Evolutionary conservation across 2,797 vertebrate genomes (phyloP), one percentile per base, ranked within the genome.

Genomic region (Naso thynnoides): DNA sequence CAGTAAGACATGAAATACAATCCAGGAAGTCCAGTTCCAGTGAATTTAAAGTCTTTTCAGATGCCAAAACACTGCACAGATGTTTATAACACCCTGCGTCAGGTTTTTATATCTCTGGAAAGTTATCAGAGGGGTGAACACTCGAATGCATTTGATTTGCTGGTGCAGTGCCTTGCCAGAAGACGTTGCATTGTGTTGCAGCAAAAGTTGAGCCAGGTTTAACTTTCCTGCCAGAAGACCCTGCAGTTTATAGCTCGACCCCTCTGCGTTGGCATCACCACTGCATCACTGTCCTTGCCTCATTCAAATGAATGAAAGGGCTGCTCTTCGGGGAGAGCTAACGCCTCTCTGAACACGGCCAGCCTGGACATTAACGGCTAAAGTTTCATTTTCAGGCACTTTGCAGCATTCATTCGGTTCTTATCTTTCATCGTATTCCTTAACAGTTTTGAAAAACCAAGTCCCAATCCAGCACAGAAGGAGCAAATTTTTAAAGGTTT

Each of bases 381-480:
- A 50, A 47, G 64, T 72, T 49, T 79, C 27, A 31, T 60, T 54
- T 67, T 26, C 0, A 39, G 44, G 24, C 19, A 11, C 41, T 60
- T 77, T 75, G 53, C 52, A 52, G 15, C 27, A 21, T 21, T 79
- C 24, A 44, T 19, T 41, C 1, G 0, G 44, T 70, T 39, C 55
- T 73, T 8, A 53, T 39, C 6, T 9, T 70, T 73, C 67, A 83
- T 80, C n/a, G 8, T 64, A 63, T 48, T 61, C 13, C 59, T 27
- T 0, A 3, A 39, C 52, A 54, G 39, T 41, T 31, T 19, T 13
- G 27, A 50, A 66, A 18, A 52, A 15, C n/a, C 4, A 3, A 58
- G 31, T 9, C 31, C 6, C 0, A 23, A 50, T 70, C 58, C 52
- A 59, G 45, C 39, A 61, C 11, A 27, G 23, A 55, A 36, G 38